These are phyloP conservation scores for Drosophila rellima DNA, from an alignment of 2,888 invertebrate genomes.

Conservation along the genomic window DNA sequence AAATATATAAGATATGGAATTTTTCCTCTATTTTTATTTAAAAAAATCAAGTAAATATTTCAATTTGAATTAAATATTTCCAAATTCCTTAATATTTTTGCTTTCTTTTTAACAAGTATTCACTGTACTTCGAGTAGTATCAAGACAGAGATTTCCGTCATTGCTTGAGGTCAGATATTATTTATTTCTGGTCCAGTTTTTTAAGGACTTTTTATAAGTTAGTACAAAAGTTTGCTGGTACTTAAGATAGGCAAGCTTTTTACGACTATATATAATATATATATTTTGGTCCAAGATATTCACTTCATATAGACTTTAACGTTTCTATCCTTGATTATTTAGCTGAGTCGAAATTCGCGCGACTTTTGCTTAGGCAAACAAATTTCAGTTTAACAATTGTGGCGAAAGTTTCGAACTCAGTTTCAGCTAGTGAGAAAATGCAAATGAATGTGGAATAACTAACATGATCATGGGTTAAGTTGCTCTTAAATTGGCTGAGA, in stretches of 20 bases:
- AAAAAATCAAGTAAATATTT: too few species aligned
- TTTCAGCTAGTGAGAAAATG: conserved; percentile 48
- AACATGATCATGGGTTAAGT: conserved; percentile 55
- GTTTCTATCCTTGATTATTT: conserved; percentile 23
- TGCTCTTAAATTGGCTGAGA: conserved; percentile 21
- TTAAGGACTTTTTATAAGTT: conserved; percentile 2
- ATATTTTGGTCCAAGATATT: not conserved
- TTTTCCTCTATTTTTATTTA: not conserved
- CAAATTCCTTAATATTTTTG: too few species aligned
- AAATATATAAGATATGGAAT: not conserved
- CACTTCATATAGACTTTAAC: not conserved
- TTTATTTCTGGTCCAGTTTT: conserved; percentile 12
- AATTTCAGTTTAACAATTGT: conserved; percentile 59
- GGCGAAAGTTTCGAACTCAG: conserved; percentile 33
- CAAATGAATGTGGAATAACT: conserved; percentile 69
- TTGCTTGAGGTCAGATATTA: not conserved
- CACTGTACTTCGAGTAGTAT: conserved; percentile 1
- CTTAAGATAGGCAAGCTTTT: conserved; percentile 8
- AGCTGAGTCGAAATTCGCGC: conserved; percentile 49
- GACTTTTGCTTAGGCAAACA: conserved; percentile 53
- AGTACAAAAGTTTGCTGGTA: conserved; percentile 1
- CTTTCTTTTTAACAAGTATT: not conserved
- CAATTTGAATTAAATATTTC: too few species aligned
- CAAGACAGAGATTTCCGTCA: not conserved
- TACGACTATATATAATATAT: not conserved